Base-by-base conservation (phyloP, 2,113 vertebrate species). In the Centropus unirufus region DNA sequence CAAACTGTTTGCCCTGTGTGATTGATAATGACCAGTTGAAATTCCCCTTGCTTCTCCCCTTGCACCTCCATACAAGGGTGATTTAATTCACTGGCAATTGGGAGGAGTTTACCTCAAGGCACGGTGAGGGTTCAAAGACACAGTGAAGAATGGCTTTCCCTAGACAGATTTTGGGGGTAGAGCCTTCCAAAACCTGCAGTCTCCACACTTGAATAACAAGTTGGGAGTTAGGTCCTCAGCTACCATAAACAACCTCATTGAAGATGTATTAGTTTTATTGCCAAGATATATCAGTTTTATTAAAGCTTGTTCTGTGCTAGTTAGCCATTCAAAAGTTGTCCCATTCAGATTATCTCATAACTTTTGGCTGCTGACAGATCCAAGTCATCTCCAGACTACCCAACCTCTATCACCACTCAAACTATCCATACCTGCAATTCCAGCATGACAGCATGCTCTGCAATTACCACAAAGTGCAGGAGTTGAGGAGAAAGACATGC, bases 21-120 rank as follows among this genome's bases (percentile, higher is more conserved):
- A 98, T 97, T 98, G 97, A 98, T 97, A 97, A 97, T 55, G 81
- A 95, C 79, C 96, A 96, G 95, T 96, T 55, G 70, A 87, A 95
- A 86, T 86, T 93, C 89, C 93, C 96, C 68, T 69, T 2, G 0
- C 62, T 97, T 91, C 79, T 95, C 92, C 93, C 64, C 52, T 55
- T 74, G 88, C 90, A 77, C 75, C 54, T 81, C 87, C 83, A 63
- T 59, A 46, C 92, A 93, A 91, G 97, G 66, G 93, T 75, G 95
- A 92, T 67, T 93, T 80, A 89, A 86, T 83, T 69, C 89, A 80
- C 92, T 92, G 93, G 95, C 83, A 93, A 87, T 83, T 73, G 89
- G 96, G 92, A 93, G 92, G 94, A 95, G 90, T 87, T 92, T 86
- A 88, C 91, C 87, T 94, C 76, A 52, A 92, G 84, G 95, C 97